phyloP scores from a whole-genome alignment of 2,113 vertebrate genomes.

The Albula glossodonta region DNA sequence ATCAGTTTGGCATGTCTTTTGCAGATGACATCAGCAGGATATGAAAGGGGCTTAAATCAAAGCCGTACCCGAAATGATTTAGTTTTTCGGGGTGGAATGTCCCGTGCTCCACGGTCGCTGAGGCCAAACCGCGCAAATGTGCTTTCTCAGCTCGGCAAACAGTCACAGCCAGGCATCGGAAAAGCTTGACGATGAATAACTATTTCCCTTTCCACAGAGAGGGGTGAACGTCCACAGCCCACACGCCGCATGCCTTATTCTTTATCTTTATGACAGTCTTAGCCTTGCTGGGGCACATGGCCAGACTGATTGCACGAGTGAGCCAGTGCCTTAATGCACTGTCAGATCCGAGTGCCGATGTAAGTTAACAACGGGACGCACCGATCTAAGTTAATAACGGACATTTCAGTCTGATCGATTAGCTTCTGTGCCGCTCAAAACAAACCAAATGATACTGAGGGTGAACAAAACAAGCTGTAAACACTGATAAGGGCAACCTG shows the following conservation, averaged over 20 bases:
- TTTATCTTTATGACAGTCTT: constrained; percentile 11
- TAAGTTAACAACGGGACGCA: too few species aligned
- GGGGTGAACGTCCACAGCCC: background rate
- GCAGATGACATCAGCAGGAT: constrained; percentile 11
- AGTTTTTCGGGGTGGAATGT: background rate
- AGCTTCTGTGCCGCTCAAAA: constrained; percentile 21
- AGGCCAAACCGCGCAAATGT: background rate
- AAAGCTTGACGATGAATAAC: background rate
- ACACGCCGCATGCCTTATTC: background rate
- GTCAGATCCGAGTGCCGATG: background rate
- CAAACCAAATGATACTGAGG: constrained; percentile 36
- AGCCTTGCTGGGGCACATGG: constrained; percentile 43
- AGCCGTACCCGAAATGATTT: background rate
- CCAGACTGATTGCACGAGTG: background rate
- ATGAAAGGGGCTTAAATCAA: constrained; percentile 6
- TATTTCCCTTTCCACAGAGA: background rate
- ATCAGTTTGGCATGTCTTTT: constrained; percentile 12
- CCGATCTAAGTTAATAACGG: background rate
- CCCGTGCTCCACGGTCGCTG: background rate
- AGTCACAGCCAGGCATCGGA: background rate
- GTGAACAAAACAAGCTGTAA: constrained; percentile 65
- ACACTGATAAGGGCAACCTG: constrained; percentile 58
- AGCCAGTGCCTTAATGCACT: background rate
- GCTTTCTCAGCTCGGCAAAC: background rate
- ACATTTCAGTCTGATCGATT: constrained; percentile 36